Evolutionary conservation across 2,113 vertebrate genomes (phyloP).

Genomic region (Balaeniceps rex): DNA sequence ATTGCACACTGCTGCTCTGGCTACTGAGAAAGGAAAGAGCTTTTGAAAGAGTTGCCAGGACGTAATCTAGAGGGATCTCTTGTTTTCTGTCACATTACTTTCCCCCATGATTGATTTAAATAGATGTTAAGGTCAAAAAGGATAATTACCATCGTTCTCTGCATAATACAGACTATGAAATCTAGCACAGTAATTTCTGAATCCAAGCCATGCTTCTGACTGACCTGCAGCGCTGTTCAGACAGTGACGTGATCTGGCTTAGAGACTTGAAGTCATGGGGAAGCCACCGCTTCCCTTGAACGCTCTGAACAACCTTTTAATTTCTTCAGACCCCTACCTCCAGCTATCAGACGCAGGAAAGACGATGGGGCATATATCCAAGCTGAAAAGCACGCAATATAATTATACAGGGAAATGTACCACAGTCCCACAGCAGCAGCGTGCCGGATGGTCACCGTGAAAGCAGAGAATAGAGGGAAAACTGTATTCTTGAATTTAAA

Average conservation of each 20-base stretch:
- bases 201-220: neutral
- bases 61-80: neutral
- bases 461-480: neutral
- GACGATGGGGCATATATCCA: rapidly evolving
- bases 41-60: neutral
- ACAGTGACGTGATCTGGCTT: neutral
- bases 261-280: neutral
- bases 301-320: neutral
- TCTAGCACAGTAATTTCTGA: neutral
- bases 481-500: neutral
- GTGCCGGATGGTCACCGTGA: rapidly evolving
- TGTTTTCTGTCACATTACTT: neutral
- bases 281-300: neutral
- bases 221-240: neutral
- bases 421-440: neutral
- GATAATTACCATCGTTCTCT: neutral
- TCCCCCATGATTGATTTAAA: neutral
- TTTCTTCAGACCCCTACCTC: neutral
- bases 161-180: neutral
- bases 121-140: neutral
- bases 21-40: neutral
- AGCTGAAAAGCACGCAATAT: neutral
- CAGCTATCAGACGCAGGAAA: neutral
- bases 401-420: neutral
- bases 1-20: neutral